A percentile compares a stretch with the other conserved stretches of the same genome.
Conservation (phyloP, 1,140 invertebrate species). For the Diuraphis noxia region DNA sequence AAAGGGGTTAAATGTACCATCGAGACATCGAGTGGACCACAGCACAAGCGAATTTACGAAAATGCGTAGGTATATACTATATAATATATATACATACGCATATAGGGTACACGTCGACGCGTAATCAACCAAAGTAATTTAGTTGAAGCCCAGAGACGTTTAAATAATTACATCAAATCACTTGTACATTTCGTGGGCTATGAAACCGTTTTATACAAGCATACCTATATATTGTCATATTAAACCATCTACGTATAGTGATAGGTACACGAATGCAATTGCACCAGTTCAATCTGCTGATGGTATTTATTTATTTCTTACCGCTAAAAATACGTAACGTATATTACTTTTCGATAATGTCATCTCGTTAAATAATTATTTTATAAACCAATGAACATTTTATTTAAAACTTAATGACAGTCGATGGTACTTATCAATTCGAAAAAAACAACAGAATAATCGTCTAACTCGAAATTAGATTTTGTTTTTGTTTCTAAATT, state of each 20-base stretch:
- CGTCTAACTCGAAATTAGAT: neutral
- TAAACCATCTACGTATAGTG: neutral
- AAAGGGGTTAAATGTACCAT: neutral
- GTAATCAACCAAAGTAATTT: slow-evolving; percentile 14
- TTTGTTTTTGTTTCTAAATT: neutral
- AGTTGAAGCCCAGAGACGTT: neutral
- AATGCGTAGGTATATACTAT: neutral
- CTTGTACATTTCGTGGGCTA: neutral
- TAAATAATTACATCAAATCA: slow-evolving; percentile 10
- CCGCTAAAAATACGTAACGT: neutral
- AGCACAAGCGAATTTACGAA: neutral
- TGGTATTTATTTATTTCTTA: neutral
- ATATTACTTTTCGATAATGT: neutral
- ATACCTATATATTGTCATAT: neutral
- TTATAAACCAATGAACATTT: neutral
- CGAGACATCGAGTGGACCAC: neutral
- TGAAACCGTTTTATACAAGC: neutral
- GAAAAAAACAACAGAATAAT: neutral
- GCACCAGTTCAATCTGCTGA: neutral
- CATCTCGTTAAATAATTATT: neutral
- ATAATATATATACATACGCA: too few species aligned
- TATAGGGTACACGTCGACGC: neutral
- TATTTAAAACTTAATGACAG: neutral
- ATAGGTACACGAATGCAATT: neutral
- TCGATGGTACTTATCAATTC: neutral